phyloP scores from a whole-genome alignment of 1,140 invertebrate genomes.

The Ooceraea biroi region DNA sequence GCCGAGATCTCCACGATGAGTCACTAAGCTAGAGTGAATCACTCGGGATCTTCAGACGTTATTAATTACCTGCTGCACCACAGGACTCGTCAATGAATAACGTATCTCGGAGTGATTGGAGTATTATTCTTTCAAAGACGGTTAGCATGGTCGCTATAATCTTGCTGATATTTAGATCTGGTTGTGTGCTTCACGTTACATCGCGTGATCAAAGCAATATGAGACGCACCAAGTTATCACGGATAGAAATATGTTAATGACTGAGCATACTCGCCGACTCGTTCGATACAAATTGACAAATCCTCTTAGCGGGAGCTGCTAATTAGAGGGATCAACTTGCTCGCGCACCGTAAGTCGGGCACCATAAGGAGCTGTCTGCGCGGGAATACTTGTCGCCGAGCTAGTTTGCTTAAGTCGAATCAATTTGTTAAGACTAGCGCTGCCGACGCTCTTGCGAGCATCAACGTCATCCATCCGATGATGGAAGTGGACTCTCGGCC shows the following conservation, averaged over 20 bases:
- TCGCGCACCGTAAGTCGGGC: conserved; percentile 10
- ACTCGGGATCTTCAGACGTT: conserved; percentile 57
- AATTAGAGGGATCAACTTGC: conserved; percentile 26
- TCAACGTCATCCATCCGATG: conserved; percentile 23
- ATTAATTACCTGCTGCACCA: conserved; percentile 48
- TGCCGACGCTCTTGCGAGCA: conserved; percentile 58
- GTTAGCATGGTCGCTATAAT: neutral
- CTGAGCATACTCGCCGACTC: too few relatives aligned
- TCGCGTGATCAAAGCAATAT: neutral
- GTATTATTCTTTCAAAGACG: neutral
- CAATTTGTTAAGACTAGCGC: conserved; percentile 69
- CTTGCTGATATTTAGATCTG: neutral
- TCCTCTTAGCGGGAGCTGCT: neutral
- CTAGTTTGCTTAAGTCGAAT: conserved; percentile 63
- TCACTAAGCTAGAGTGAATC: conserved; percentile 70
- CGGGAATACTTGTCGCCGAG: neutral
- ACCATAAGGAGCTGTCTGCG: neutral
- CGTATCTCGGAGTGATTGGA: neutral
- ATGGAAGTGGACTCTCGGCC: conserved; percentile 22
- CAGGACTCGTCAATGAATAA: conserved; percentile 33
- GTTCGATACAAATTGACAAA: conserved; percentile 9
- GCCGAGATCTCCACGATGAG: conserved; percentile 66
- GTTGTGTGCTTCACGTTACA: neutral
- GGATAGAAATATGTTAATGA: neutral
- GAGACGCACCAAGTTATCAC: neutral